Evolutionary conservation across 1,140 invertebrate species (phyloP).

Genomic region (Mycetomoellerius zeteki): DNA sequence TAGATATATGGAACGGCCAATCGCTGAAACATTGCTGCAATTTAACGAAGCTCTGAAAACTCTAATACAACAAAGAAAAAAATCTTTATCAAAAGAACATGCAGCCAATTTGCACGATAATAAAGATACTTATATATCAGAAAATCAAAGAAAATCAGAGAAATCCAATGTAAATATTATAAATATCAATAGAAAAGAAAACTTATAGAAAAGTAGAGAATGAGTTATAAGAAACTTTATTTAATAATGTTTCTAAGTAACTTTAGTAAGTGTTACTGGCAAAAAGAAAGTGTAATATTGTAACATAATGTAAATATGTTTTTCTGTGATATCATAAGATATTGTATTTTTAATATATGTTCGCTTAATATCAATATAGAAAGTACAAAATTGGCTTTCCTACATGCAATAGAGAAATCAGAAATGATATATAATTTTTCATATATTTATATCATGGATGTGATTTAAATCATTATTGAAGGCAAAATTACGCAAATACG

Average conservation of each 20-base stretch:
- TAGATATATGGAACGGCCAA: constrained; percentile 81
- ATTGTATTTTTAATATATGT: constrained; percentile 67
- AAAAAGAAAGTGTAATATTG: constrained; percentile 44
- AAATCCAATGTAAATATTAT: constrained; percentile 8
- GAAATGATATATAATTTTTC: constrained; percentile 41
- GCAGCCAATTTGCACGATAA: neutral
- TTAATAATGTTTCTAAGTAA: constrained; percentile 52
- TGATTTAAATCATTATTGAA: neutral
- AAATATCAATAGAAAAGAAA: constrained; percentile 20
- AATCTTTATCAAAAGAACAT: constrained; percentile 36
- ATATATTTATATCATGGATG: constrained; percentile 50
- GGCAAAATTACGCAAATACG: constrained; percentile 12
- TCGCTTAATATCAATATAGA: constrained; percentile 67
- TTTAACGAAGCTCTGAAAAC: constrained; percentile 84
- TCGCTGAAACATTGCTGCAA: constrained; percentile 82
- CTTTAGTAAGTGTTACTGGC: constrained; percentile 53
- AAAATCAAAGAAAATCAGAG: constrained; percentile 20
- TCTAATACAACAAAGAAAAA: constrained; percentile 80
- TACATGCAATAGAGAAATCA: neutral
- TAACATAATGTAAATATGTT: constrained; percentile 71
- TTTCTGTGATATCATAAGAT: constrained; percentile 72
- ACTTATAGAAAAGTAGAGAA: constrained; percentile 45
- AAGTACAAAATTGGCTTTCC: constrained; percentile 58
- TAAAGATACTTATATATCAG: neutral
- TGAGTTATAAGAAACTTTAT: neutral